Evolutionary conservation across 2,113 vertebrate species (phyloP).

Genomic region (Acrocephalus arundinaceus): DNA sequence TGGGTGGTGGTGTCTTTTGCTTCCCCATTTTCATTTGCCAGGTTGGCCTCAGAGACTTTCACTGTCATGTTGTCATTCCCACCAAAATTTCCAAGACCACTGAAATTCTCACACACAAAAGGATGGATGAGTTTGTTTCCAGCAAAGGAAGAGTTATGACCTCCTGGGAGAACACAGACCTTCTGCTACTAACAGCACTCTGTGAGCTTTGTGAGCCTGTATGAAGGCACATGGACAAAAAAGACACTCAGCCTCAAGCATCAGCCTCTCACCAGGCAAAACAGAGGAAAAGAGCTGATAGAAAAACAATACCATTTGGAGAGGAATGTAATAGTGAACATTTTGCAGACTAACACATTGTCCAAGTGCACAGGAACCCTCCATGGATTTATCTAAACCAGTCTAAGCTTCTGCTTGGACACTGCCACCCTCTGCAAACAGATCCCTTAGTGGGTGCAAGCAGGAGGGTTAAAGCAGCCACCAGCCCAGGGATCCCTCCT

Average conservation of each 20-base stretch:
- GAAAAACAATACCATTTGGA: background rate
- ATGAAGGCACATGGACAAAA: accelerated
- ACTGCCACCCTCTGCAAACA: background rate
- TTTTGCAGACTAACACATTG: background rate
- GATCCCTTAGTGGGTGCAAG: background rate
- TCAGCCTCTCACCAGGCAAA: background rate
- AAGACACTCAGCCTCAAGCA: background rate
- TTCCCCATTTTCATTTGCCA: background rate
- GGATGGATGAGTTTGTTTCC: background rate
- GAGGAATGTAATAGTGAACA: background rate
- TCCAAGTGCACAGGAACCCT: background rate
- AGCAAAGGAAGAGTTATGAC: background rate
- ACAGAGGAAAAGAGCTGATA: background rate
- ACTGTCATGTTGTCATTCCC: background rate
- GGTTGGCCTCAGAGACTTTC: background rate
- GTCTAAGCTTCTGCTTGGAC: background rate
- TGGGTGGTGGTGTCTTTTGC: background rate
- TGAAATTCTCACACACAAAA: background rate
- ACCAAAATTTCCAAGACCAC: background rate
- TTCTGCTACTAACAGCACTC: background rate
- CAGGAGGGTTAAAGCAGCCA: background rate
- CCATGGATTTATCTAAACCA: background rate
- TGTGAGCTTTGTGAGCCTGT: background rate
- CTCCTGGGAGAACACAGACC: background rate
- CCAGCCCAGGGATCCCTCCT: background rate